A percentile compares a stretch with the other conserved stretches of the same genome.
These are phyloP conservation scores for Automeris io DNA, from an alignment of 2,888 invertebrate species.

Conservation along the genomic window DNA sequence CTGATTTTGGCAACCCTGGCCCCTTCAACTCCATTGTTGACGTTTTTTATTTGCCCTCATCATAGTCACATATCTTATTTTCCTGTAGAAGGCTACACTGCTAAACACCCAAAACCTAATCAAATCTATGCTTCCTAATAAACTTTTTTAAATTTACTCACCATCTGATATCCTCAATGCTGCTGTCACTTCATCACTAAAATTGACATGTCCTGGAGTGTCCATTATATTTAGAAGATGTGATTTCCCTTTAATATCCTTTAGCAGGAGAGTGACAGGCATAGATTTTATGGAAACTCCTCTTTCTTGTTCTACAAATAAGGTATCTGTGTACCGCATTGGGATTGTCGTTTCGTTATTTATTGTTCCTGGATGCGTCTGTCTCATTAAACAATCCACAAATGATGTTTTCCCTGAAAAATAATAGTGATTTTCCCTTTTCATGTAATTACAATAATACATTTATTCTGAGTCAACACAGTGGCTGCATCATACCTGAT, in stretches of 20 bases:
- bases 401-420: slow-evolving; percentile 94
- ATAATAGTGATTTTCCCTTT: too few species aligned
- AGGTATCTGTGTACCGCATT: slow-evolving; percentile 94
- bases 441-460: too few species aligned
- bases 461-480: too few species aligned
- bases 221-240: slow-evolving; percentile 98
- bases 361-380: slow-evolving; percentile 95
- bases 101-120: too few species aligned
- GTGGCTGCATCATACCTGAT: too few species aligned
- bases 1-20: too few species aligned
- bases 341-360: slow-evolving; percentile 85
- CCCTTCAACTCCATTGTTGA: too few species aligned
- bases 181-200: slow-evolving; percentile 99
- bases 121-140: too few species aligned
- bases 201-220: slow-evolving; percentile 99
- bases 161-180: slow-evolving; percentile 91
- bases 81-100: too few species aligned
- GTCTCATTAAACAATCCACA: slow-evolving; percentile 96
- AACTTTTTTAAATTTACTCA: slow-evolving; percentile 31
- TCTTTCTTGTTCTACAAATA: slow-evolving; percentile 97
- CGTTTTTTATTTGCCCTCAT: too few species aligned
- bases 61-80: too few species aligned
- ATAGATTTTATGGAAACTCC: slow-evolving; percentile 98
- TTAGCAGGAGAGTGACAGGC: slow-evolving; percentile 95
- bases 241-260: slow-evolving; percentile 97